Conservation (phyloP, 1,140 invertebrate species). For the Eueides isabella region DNA sequence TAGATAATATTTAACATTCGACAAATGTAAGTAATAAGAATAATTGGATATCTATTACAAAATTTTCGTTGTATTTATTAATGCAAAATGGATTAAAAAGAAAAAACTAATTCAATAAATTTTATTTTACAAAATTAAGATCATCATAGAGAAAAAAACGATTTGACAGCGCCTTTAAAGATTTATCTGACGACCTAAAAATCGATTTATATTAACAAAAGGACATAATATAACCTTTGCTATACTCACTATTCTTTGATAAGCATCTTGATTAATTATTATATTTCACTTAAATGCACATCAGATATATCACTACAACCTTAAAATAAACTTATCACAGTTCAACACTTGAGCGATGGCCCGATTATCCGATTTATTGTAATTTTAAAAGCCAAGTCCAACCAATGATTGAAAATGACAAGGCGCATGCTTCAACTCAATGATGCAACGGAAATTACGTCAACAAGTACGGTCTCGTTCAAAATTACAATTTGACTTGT, state of each 20-base stretch:
- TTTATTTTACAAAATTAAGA: neutral
- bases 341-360: slow-evolving; percentile 73
- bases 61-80: neutral
- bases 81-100: neutral
- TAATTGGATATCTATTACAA: slow-evolving; percentile 37
- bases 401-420: slow-evolving; percentile 78
- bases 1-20: neutral
- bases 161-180: slow-evolving; percentile 17
- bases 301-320: slow-evolving; percentile 75
- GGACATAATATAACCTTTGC: slow-evolving; percentile 65
- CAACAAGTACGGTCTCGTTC: slow-evolving; percentile 58
- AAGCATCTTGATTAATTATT: slow-evolving; percentile 74
- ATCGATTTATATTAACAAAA: slow-evolving; percentile 74
- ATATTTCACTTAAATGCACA: slow-evolving; percentile 78
- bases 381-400: slow-evolving; percentile 77
- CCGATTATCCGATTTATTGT: slow-evolving; percentile 74
- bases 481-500: slow-evolving; percentile 25
- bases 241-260: slow-evolving; percentile 80
- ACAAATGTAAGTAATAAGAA: too few species aligned
- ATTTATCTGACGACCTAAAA: slow-evolving; percentile 58
- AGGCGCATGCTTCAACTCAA: slow-evolving; percentile 76
- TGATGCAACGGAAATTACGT: slow-evolving; percentile 80
- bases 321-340: slow-evolving; percentile 76
- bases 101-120: neutral
- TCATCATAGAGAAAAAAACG: slow-evolving; percentile 8